Conservation (phyloP, 2,888 invertebrate species). For the Chrysolina oricalcia region DNA sequence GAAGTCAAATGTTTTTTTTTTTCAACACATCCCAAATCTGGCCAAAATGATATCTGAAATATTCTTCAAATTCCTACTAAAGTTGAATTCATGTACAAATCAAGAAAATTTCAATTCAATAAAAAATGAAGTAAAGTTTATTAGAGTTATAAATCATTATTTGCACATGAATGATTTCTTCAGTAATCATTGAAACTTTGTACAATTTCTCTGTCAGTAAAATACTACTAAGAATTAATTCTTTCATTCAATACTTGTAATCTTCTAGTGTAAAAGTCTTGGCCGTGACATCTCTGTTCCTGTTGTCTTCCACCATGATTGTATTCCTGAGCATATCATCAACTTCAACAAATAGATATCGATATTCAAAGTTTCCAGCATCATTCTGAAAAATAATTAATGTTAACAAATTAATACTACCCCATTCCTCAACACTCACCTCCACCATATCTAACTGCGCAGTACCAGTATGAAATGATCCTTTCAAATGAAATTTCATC, state of each 20-base stretch:
- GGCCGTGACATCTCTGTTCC: slow-evolving; percentile 73
- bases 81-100: no score
- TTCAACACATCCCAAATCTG: no score
- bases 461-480: slow-evolving; percentile 85
- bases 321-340: slow-evolving; percentile 84
- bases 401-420: neutral
- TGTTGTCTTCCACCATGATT: slow-evolving; percentile 87
- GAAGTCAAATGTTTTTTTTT: no score
- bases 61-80: no score
- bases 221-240: neutral
- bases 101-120: no score
- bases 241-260: slow-evolving; percentile 39
- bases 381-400: slow-evolving; percentile 77
- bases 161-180: neutral
- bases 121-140: no score
- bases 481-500: slow-evolving; percentile 94
- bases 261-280: slow-evolving; percentile 43
- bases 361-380: slow-evolving; percentile 84
- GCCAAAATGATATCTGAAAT: no score
- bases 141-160: no score
- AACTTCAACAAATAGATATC: slow-evolving; percentile 88
- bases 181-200: neutral
- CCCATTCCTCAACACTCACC: slow-evolving; percentile 72
- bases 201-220: neutral
- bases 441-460: slow-evolving; percentile 90